These are phyloP conservation scores for Amphipyra tragopoginis DNA, from an alignment of 2,888 invertebrate species.

Conservation along the genomic window DNA sequence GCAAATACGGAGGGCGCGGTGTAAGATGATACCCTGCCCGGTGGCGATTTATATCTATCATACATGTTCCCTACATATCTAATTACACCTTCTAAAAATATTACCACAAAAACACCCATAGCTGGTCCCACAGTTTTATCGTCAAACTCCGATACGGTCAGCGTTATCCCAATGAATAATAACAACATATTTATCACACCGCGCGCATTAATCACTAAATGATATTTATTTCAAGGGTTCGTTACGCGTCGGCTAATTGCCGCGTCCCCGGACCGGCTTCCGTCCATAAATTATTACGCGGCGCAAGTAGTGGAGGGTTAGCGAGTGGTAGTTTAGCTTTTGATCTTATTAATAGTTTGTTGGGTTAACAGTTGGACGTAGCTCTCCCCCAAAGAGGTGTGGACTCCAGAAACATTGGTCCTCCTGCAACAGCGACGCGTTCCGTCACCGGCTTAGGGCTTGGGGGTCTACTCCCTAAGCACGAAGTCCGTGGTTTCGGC, in stretches of 20 bases:
- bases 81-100: not conserved
- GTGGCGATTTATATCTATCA: not conserved
- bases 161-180: slow-evolving; percentile 64
- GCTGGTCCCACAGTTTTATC: slow-evolving; percentile 15
- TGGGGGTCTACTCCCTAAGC: no score
- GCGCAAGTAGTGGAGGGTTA: slow-evolving; percentile 62
- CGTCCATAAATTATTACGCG: slow-evolving; percentile 83
- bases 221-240: slow-evolving; percentile 88
- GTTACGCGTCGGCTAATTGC: slow-evolving; percentile 88
- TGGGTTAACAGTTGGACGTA: not conserved
- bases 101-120: not conserved
- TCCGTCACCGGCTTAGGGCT: no score
- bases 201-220: slow-evolving; percentile 83
- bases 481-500: no score
- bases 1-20: no score
- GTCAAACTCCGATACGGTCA: slow-evolving; percentile 38
- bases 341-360: not conserved
- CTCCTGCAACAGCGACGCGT: no score
- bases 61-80: no score
- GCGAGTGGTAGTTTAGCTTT: slow-evolving; percentile 39
- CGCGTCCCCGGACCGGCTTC: slow-evolving; percentile 81
- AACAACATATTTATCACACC: slow-evolving; percentile 81
- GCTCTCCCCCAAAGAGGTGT: no score
- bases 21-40: not conserved
- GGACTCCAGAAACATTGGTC: no score